Percentiles rank a stretch among this genome's conserved stretches.
These are phyloP conservation scores for Ptiloglossa arizonensis DNA, from an alignment of 1,140 invertebrate species.

Conservation along the genomic window DNA sequence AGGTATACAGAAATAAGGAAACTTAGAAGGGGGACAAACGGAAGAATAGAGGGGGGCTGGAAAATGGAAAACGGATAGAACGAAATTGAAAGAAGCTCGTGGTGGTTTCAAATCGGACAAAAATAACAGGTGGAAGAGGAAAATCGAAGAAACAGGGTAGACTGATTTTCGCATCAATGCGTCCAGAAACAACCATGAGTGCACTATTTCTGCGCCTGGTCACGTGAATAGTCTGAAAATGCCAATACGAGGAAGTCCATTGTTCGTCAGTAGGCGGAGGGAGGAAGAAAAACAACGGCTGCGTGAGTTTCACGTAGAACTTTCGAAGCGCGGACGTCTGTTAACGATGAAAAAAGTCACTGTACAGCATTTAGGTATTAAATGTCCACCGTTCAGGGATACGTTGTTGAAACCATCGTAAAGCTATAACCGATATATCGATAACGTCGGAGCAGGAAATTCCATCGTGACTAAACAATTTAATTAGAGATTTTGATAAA, in stretches of 20 bases:
- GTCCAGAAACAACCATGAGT: slow-evolving; percentile 39
- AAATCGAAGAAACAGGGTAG: slow-evolving; percentile 15
- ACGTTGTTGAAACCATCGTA: neutral
- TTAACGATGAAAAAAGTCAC: slow-evolving; percentile 9
- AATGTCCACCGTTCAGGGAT: neutral
- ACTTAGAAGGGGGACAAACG: neutral
- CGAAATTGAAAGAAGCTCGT: neutral
- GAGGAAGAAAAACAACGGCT: slow-evolving; percentile 26
- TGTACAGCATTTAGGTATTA: neutral
- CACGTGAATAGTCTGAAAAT: slow-evolving; percentile 54
- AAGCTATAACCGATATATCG: neutral
- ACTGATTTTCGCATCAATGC: slow-evolving; percentile 47
- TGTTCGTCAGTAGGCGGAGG: slow-evolving; percentile 26
- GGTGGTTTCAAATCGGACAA: neutral
- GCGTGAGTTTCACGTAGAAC: slow-evolving; percentile 21
- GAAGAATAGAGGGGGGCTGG: neutral
- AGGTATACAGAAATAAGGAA: neutral
- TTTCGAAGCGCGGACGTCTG: slow-evolving; percentile 10
- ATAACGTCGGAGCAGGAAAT: neutral
- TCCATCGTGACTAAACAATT: neutral
- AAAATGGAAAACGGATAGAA: neutral
- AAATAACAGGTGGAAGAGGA: neutral
- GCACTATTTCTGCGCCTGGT: slow-evolving; percentile 31
- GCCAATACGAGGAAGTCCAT: slow-evolving; percentile 63
- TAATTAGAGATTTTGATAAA: neutral